Percentiles rank a stretch among this genome's conserved stretches.
Conservation (phyloP, 2,113 vertebrate species). For the Trogon surrucura region DNA sequence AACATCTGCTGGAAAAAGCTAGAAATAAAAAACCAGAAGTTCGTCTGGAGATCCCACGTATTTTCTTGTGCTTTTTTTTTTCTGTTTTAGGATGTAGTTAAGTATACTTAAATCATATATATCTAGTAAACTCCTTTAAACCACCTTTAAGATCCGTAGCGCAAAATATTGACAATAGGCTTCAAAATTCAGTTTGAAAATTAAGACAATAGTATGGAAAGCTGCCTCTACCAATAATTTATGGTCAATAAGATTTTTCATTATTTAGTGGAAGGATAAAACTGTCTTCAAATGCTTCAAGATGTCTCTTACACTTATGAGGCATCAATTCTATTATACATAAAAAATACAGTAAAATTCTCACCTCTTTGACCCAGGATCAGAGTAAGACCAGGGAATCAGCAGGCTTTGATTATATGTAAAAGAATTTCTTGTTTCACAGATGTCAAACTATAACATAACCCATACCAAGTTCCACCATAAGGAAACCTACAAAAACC, state of each 20-base stretch:
- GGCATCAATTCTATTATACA: neutral
- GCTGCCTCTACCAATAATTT: neutral
- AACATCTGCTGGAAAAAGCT: neutral
- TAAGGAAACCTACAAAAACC: rapidly evolving
- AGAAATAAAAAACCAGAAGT: neutral
- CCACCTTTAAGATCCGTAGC: neutral
- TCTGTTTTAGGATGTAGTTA: neutral
- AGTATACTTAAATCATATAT: neutral
- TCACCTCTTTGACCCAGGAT: neutral
- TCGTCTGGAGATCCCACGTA: neutral
- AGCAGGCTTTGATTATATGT: neutral
- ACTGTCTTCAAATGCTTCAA: neutral
- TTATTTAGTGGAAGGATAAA: neutral
- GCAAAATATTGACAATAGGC: neutral
- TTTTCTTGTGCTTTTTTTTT: neutral
- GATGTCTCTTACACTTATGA: neutral
- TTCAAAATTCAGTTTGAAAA: neutral
- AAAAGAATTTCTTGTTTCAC: neutral
- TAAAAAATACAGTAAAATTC: neutral
- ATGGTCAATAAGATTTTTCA: neutral
- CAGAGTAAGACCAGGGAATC: neutral
- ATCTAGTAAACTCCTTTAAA: neutral
- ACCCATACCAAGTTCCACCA: neutral
- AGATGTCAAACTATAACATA: neutral
- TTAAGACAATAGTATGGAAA: neutral